Evolutionary conservation across 2,113 vertebrate species (phyloP).

Genomic region (Neolamprologus longior): DNA sequence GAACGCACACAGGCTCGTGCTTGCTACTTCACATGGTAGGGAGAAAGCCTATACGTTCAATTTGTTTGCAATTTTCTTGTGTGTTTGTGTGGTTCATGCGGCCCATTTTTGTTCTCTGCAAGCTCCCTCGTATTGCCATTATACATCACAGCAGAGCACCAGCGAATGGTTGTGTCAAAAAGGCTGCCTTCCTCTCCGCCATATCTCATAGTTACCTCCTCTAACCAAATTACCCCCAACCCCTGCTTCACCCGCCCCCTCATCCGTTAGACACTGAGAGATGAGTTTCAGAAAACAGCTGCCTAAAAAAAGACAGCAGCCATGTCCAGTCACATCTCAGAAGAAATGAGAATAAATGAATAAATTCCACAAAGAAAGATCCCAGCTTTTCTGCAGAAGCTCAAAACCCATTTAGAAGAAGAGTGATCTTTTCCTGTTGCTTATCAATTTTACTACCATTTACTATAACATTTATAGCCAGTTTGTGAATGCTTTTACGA

Average conservation of each 20-base stretch:
- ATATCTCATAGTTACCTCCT: conserved; percentile 78
- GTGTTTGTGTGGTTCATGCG: not conserved
- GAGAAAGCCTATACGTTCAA: conserved; percentile 38
- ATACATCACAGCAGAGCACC: conserved; percentile 68
- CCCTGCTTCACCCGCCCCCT: conserved; percentile 24
- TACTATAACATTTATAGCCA: not conserved
- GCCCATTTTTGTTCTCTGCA: conserved; percentile 22
- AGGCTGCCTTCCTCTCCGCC: conserved; percentile 48
- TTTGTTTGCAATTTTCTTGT: conserved; percentile 29
- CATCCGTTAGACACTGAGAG: conserved; percentile 41
- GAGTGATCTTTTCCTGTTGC: not conserved
- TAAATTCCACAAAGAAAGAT: not conserved
- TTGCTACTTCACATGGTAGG: not conserved
- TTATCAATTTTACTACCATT: not conserved
- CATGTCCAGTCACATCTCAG: conserved; percentile 14
- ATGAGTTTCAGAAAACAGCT: conserved; percentile 39
- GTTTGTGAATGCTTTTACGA: not conserved
- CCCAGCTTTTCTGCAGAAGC: not conserved
- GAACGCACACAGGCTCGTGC: not conserved
- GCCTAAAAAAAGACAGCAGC: conserved; percentile 32
- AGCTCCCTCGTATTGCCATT: conserved; percentile 62
- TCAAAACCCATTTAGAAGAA: not conserved
- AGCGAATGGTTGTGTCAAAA: conserved; percentile 67
- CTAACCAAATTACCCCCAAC: conserved; percentile 73
- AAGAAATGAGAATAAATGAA: conserved; percentile 24